phyloP scores from a whole-genome alignment of 2,113 vertebrate species.

The Dinomys branickii region DNA sequence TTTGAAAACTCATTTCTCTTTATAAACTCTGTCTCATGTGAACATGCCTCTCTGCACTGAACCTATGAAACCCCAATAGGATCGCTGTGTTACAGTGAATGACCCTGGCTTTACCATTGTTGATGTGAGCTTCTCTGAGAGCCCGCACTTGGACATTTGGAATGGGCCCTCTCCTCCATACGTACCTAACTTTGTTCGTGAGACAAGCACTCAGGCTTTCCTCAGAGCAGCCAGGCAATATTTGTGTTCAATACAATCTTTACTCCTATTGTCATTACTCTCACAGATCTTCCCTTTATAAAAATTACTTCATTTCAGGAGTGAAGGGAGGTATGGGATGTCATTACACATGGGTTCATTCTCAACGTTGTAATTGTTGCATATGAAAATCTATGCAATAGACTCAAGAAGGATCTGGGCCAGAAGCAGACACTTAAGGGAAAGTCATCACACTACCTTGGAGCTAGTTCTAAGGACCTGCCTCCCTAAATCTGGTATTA shows the following conservation, averaged over 20 bases:
- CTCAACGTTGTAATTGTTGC: slow-evolving; percentile 10
- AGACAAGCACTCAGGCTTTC: neutral
- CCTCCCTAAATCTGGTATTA: neutral
- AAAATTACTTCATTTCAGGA: neutral
- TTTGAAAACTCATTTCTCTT: neutral
- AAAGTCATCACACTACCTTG: neutral
- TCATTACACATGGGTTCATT: neutral
- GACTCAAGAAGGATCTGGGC: neutral
- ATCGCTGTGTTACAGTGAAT: neutral
- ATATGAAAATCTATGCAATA: neutral
- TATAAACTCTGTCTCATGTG: neutral
- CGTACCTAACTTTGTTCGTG: neutral
- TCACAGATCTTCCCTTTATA: neutral
- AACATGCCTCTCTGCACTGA: neutral
- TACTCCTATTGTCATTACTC: neutral
- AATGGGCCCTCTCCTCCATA: neutral
- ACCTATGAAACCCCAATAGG: neutral
- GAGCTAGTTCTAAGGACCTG: neutral
- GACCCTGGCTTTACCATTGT: neutral
- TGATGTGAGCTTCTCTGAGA: neutral
- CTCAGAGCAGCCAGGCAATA: neutral
- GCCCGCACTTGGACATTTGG: neutral
- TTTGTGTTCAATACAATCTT: slow-evolving; percentile 19
- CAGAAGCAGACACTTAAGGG: neutral
- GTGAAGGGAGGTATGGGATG: neutral